Percentiles rank a stretch among this genome's conserved stretches.
Conservation (phyloP, 1,140 invertebrate genomes). For the Ylistrum balloti region DNA sequence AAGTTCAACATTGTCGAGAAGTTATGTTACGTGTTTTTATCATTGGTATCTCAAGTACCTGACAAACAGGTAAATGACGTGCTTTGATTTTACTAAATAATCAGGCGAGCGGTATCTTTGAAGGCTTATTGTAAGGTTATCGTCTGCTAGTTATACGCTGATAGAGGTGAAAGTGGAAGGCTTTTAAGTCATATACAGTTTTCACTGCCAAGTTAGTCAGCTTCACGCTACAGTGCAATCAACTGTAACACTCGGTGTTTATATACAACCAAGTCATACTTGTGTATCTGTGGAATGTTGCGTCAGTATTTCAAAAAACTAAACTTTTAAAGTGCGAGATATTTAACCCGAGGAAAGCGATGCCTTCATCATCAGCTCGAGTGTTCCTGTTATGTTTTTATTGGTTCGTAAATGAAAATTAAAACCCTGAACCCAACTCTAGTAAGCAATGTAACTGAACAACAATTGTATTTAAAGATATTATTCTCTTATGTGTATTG, state of each 20-base stretch:
- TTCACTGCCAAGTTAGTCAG: neutral
- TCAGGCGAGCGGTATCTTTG: slow-evolving; percentile 7
- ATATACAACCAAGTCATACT: neutral
- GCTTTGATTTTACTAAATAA: slow-evolving; percentile 40
- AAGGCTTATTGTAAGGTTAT: slow-evolving; percentile 24
- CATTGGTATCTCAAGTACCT: slow-evolving; percentile 31
- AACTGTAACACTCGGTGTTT: neutral
- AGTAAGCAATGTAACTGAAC: too few relatives aligned
- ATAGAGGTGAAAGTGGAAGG: slow-evolving; percentile 27
- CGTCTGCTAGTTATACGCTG: neutral
- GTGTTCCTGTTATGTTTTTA: too few relatives aligned
- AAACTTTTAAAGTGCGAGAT: neutral
- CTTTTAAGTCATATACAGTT: slow-evolving; percentile 29
- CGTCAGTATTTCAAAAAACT: neutral
- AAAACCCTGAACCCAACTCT: too few relatives aligned
- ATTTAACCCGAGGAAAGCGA: neutral
- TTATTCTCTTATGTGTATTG: too few relatives aligned
- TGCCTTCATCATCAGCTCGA: too few relatives aligned
- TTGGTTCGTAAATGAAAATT: too few relatives aligned
- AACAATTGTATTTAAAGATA: too few relatives aligned
- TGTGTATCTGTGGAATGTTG: neutral
- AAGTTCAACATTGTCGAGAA: neutral
- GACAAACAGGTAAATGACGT: slow-evolving; percentile 33
- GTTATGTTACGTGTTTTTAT: slow-evolving; percentile 24
- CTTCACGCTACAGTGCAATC: neutral